Base-by-base conservation (phyloP, 2,888 invertebrate genomes). In the Leptogaster cylindrica region DNA sequence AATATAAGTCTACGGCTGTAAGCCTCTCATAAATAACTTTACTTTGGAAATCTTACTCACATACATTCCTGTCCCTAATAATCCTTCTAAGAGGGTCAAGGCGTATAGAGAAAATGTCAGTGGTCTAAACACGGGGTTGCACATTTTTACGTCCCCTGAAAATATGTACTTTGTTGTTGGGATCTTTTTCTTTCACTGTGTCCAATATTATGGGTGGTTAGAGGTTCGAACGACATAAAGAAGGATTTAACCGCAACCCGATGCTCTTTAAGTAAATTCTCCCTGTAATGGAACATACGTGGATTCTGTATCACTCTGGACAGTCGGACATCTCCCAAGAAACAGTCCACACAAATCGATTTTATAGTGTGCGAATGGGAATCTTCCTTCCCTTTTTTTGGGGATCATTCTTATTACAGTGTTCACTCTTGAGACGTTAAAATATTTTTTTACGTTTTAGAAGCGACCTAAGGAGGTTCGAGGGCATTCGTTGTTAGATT, bases 1-100 rank as follows among this genome's bases (percentile, higher is more conserved):
- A 51, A 28, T 51, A 51, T 51, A 28, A 51, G 51, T 51, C 51
- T 51, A 51, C 28, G 51, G 27, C 51, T 51, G 28, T 28, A 31
- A 36, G 36, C 55, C 39, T 36, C 36, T 61, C 39, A 41, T 61
- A 41, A 61, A 61, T 25, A 61, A 61, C 61, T 61, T 41, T 61
- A 25, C 25, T 23, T 61, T 27, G 61, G 41, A 61, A 61, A 61
- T 61, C 61, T 39, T 12, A 61, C 41, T 10, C 14, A 61, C 41
- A 18, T 18, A 41, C 36, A 36, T 41, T 10, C 14, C 18, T 25
- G 39, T 18, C 41, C 41, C 39, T 61, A 61, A 61, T 61, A 61
- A 61, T 61, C 61, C 61, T 41, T 61, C 41, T 61, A 61, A 39
- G 61, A 41, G 61, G 61, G 61, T 61, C 61, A 61, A 61, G 61